Base-by-base conservation (phyloP, 1,140 invertebrate species). In the Colletes gigas region DNA sequence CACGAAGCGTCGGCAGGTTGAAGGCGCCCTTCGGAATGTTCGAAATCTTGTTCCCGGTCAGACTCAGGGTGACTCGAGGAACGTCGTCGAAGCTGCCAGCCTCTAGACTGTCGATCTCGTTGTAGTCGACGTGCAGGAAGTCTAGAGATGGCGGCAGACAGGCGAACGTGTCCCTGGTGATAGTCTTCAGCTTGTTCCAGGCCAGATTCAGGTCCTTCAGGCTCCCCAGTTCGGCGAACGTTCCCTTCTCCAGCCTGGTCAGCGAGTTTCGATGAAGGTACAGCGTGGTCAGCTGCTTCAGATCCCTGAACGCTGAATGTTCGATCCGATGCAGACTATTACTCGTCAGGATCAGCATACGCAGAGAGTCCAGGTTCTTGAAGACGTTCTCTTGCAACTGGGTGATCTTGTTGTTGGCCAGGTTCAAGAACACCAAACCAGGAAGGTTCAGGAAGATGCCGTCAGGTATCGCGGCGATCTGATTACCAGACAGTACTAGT, bases 31-130 rank as follows among this genome's bases (percentile, higher is more conserved):
- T 59, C 1, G 50, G 65, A 50, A 89, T 88, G 2, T 44, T 68
- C 0, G 85, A 82, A 8, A 90, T 88, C 62, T 68, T 84, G 60
- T 90, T 90, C 0, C 82, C 81, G 14, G 83, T 84, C 3, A 90
- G 69, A 5, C 80, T 88, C 62, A 90, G 62, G 0, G 82, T 82
- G 15, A 80, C 72, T 63, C 74, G 73, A 0, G 89, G 88, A 1
- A 88, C 77, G 15, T 59, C 59, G 1, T 82, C 41, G 12, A 90
- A 90, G 41, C 81, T 89, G 3, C 63, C 84, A 14, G 66, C 39
- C 9, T 89, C 83, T 4, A 90, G 52, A 12, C 19, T 41, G 4
- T 83, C 71, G 19, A 90, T 89, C 44, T 89, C 75, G 50, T 90
- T 90, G 39, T 78, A 78, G 55, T 88, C 81, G 6, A 90, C 41